A percentile compares a stretch with the other conserved stretches of the same genome.
Evolutionary conservation across 37 sponge, comb jelly and placozoan species (phyloP).

Genomic region (Hexactinellida sp.): DNA sequence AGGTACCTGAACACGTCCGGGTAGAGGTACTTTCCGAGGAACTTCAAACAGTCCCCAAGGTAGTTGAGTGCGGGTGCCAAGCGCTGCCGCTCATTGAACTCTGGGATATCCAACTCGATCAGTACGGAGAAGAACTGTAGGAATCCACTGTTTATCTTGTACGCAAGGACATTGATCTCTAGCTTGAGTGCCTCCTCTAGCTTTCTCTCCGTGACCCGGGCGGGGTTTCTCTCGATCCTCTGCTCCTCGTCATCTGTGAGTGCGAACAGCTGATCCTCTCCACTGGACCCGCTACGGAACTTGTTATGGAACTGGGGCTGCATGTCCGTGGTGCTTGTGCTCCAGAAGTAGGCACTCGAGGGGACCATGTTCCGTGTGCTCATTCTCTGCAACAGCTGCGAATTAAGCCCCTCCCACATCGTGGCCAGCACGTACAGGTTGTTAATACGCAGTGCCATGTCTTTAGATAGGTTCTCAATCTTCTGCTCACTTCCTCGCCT

Average conservation of each 20-base stretch:
- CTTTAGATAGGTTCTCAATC: not conserved
- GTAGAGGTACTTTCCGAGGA: not conserved
- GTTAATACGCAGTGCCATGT: not conserved
- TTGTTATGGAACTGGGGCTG: not conserved
- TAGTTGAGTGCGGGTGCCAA: not conserved
- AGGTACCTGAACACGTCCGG: not conserved
- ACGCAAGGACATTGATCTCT: not conserved
- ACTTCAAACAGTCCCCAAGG: not conserved
- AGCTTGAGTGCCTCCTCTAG: not conserved
- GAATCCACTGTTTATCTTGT: slow-evolving; percentile 1
- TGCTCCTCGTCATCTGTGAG: not conserved
- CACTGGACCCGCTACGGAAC: not conserved
- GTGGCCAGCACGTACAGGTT: not conserved
- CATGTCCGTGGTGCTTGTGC: not conserved
- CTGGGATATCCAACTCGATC: not conserved
- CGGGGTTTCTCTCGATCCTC: not conserved
- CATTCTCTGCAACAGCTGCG: not conserved
- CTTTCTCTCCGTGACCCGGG: not conserved
- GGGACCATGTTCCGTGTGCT: not conserved
- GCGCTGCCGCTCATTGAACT: not conserved
- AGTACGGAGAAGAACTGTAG: not conserved
- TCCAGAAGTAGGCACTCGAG: not conserved
- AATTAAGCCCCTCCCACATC: not conserved
- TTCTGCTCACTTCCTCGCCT: not conserved
- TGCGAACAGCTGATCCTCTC: not conserved